These are phyloP conservation scores for Teinopalpus imperialis DNA, from an alignment of 2,888 invertebrate species.

Conservation along the genomic window DNA sequence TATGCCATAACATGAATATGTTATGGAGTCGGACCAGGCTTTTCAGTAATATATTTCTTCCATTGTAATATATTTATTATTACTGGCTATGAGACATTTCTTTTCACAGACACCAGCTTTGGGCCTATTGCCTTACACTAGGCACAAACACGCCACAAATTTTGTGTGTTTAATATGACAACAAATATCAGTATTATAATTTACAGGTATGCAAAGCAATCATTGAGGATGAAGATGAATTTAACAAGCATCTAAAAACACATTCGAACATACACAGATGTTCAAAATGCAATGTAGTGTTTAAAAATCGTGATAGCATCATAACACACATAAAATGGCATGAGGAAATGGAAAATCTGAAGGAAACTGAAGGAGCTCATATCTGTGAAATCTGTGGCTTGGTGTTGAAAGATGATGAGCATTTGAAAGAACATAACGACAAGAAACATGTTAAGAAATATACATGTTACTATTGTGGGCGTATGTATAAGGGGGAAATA, in stretches of 20 bases:
- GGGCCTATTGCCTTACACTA: too few relatives aligned
- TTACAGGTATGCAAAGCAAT: conserved; percentile 61
- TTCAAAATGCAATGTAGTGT: conserved; percentile 53
- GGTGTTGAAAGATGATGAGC: conserved; percentile 43
- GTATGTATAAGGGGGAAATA: conserved; percentile 56
- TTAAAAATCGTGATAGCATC: conserved; percentile 55
- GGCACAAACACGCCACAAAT: too few relatives aligned
- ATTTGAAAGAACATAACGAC: conserved; percentile 49
- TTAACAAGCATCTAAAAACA: conserved; percentile 50
- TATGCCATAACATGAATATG: too few relatives aligned
- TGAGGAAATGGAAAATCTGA: conserved; percentile 36
- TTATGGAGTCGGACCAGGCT: too few relatives aligned
- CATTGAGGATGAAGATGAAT: conserved; percentile 53
- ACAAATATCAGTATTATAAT: too few relatives aligned
- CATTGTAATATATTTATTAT: too few relatives aligned
- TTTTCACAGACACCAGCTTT: too few relatives aligned
- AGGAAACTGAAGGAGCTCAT: conserved; percentile 38
- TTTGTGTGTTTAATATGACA: too few relatives aligned
- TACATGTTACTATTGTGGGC: conserved; percentile 68
- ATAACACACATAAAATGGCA: conserved; percentile 58
- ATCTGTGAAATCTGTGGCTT: conserved; percentile 64
- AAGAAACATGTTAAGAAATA: conserved; percentile 56
- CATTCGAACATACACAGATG: conserved; percentile 60
- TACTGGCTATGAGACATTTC: too few relatives aligned
- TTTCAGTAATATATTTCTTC: too few relatives aligned